Evolutionary conservation across 1,140 invertebrate species (phyloP), one percentile per base, ranked within the genome.

Genomic region (Drosophila lini): DNA sequence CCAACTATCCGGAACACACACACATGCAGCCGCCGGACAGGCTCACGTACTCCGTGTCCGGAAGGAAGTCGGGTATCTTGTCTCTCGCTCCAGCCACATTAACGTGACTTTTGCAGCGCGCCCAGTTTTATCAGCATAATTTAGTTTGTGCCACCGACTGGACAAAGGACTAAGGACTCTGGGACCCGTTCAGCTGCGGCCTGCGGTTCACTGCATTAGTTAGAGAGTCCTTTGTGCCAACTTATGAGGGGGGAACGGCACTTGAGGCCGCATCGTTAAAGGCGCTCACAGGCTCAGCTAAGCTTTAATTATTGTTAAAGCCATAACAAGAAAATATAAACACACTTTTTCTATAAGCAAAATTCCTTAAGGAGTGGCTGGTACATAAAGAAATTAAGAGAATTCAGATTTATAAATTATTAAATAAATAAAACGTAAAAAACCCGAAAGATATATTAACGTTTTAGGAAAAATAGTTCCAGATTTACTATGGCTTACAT

Each of bases 61-160:
- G 58, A 74, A 50, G 73, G 56, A 42, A 61, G 58, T 84, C 69
- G 74, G 82, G 77, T 88, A 88, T 83, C 84, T 89, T 74, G 65
- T 67, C 38, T 31, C 40, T 53, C 22, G 25, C 48, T 52, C 34
- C 41, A 45, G 45, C 42, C 41, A 47, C 59, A 70, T 78, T 89
- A 74, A 83, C 85, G 84, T 88, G 84, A 88, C 84, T 88, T 88
- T 71, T 80, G 71, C 69, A 77, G 75, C 58, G 75, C 58, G 57
- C 58, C 65, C 74, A 67, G 84, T 86, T 85, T 88, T 88, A 88
- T 88, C 84, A 90, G 78, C 80, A 89, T 88, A 88, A 88, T 84
- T 88, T 90, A 88, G 84, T 71, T 78, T 89, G 85, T 62, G 65
- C 28, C 65, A 40, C 78, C 48, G 62, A 67, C 48, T 15, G 61